Base-by-base conservation (phyloP, 1,140 invertebrate species). In the Probaryconus sp. region DNA sequence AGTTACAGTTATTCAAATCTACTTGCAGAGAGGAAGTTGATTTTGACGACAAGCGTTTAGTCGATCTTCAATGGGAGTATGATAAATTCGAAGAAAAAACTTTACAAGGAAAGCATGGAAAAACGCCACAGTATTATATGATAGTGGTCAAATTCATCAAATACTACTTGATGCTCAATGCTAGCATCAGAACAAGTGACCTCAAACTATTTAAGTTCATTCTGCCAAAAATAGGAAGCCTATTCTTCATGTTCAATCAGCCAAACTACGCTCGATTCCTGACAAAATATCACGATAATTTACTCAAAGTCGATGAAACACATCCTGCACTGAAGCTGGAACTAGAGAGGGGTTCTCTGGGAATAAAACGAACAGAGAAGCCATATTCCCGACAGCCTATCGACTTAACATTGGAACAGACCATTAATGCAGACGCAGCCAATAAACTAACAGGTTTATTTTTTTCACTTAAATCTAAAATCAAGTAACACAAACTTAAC, bases 171-270 rank as follows among this genome's bases (percentile, higher is more conserved):
- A 48, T 58, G 10, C 30, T 78, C 9, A 73, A 45, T 6, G 38
- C 50, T 0, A 61, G 69, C 18, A 60, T 65, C 9, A 10, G 61
- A 9, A 53, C 16, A 35, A 9, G 5, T 35, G 64, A 79, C 45
- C 79, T 51, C 3, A 50, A 64, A 50, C 31, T 77, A 28, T 48
- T 51, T 21, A 78, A 76, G 20, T 79, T 14, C 5, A 14, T 65
- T 5, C 28, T 85, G 5, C 55, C 78, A 3, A 81, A 83, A 77
- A 80, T 84, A 0, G 60, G 37, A 4, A 79, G 77, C 71, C 18
- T 85, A 18, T 84, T 86, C 68, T 86, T 86, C 35, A 53, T 64
- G 0, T 76, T 53, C 6, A 83, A 85, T 67, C 81, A 85, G 40
- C 78, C 33, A 30, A 84, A 85, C 30, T 84, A 85, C 72, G 48